Percentiles rank a stretch among this genome's conserved stretches.
phyloP scores from a whole-genome alignment of 2,113 vertebrate species.

The Xenopus tropicalis region UCB_Xtro_10.0 CM004445.2:70908501-70909000 shows the following conservation, averaged over 20 bases:
- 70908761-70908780: not conserved
- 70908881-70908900: not conserved
- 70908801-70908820: not conserved
- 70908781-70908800: not conserved
- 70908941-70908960: conserved; percentile 13
- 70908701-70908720: not conserved
- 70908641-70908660: not conserved
- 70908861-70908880: not conserved
- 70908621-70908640: conserved; percentile 11
- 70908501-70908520: too few relatives aligned
- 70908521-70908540: too few relatives aligned
- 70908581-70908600: not conserved
- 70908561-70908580: not conserved
- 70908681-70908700: not conserved
- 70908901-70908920: too few relatives aligned
- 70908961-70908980: conserved; percentile 30
- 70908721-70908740: not conserved
- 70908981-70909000: conserved; percentile 22
- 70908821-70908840: not conserved
- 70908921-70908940: not conserved
- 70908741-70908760: conserved; percentile 1
- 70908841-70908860: not conserved
- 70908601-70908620: conserved; percentile 8
- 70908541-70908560: too few relatives aligned
- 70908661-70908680: not conserved